These are phyloP conservation scores for Latrodectus geometricus DNA, from an alignment of 1,140 invertebrate genomes.

Conservation along the genomic window DNA sequence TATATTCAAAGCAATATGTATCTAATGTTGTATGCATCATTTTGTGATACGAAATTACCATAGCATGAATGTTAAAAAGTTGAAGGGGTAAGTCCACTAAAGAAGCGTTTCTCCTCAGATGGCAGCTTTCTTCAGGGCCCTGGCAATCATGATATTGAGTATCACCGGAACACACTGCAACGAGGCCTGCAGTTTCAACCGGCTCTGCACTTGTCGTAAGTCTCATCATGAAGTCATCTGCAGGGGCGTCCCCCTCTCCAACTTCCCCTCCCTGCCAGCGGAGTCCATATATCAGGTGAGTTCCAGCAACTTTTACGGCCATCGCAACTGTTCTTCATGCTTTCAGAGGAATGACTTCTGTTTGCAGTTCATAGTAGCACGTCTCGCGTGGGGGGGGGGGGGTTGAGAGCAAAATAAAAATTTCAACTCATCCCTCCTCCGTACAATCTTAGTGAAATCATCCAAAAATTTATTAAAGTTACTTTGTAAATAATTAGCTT, in stretches of 20 bases:
- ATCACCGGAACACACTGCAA: neutral
- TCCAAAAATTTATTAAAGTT: no score
- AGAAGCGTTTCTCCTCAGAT: constrained; percentile 3
- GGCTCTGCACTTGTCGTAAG: constrained; percentile 76
- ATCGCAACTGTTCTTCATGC: no score
- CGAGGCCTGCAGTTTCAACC: constrained; percentile 73
- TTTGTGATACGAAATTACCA: no score
- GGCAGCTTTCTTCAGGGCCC: constrained; percentile 14
- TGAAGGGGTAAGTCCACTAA: no score
- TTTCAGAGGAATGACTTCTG: neutral
- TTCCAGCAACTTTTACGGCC: neutral
- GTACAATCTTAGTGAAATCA: no score
- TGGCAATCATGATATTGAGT: constrained; percentile 8
- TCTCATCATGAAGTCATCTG: constrained; percentile 73
- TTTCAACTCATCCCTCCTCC: no score
- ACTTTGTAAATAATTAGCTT: no score
- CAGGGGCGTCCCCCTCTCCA: constrained; percentile 74
- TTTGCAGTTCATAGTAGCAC: neutral
- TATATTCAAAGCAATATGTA: no score
- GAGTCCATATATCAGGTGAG: constrained; percentile 72
- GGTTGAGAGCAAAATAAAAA: no score
- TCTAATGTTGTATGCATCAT: no score
- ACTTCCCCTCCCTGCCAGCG: constrained; percentile 73
- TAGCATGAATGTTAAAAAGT: no score
- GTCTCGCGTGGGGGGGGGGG: neutral